Percentiles rank a stretch among this genome's conserved stretches.
Evolutionary conservation across 2,113 vertebrate genomes (phyloP).

Genomic region (Cavia porcellus): DNA sequence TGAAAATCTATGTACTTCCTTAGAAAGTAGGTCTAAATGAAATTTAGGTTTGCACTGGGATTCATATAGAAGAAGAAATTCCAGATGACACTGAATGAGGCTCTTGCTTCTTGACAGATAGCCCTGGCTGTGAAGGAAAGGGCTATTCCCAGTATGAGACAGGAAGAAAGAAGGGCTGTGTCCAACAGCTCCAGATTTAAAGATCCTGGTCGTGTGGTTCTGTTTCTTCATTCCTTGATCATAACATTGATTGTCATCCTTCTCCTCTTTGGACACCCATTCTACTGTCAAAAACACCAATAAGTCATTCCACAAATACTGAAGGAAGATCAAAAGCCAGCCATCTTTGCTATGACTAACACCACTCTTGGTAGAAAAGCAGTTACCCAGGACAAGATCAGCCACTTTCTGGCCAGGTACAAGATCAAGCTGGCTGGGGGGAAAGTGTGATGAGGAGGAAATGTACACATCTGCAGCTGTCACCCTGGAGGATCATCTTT

Average conservation of each 20-base stretch:
- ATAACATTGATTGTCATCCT: background rate
- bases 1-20: background rate
- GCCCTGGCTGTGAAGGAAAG: background rate
- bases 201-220: background rate
- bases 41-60: background rate
- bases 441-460: background rate
- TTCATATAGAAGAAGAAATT: background rate
- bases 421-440: background rate
- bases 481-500: background rate
- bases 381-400: background rate
- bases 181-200: background rate
- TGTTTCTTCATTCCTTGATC: background rate
- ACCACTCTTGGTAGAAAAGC: background rate
- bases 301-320: background rate
- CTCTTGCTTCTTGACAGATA: background rate
- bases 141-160: background rate
- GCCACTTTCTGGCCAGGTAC: background rate
- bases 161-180: background rate
- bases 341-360: background rate
- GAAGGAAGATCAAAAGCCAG: background rate
- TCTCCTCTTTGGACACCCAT: background rate
- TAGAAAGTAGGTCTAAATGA: constrained; percentile 7
- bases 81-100: background rate
- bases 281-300: background rate
- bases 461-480: too few species aligned